Conservation (phyloP, 2,113 vertebrate genomes). For the Caloenas nicobarica region DNA sequence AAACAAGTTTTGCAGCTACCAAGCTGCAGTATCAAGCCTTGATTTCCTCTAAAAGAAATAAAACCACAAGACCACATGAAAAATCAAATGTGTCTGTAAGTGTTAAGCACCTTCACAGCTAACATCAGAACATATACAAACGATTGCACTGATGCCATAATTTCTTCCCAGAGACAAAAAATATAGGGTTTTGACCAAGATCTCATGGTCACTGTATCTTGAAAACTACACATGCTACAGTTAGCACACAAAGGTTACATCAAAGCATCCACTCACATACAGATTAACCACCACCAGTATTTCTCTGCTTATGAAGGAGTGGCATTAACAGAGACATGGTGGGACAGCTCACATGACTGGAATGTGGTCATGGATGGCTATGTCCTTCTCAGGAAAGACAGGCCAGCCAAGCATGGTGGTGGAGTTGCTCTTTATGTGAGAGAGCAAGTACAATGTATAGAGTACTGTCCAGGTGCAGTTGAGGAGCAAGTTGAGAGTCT, state of each 20-base stretch:
- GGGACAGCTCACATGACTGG: too few species aligned
- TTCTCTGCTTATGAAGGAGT: background rate
- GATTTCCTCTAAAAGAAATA: background rate
- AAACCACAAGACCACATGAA: background rate
- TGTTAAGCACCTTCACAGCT: background rate
- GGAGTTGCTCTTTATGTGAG: too few species aligned
- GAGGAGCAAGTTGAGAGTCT: too few species aligned
- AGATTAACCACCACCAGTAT: background rate
- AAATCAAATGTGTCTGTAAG: background rate
- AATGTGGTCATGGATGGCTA: too few species aligned
- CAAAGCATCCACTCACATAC: conserved; percentile 3
- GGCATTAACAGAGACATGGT: too few species aligned
- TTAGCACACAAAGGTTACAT: background rate
- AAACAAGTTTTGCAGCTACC: background rate
- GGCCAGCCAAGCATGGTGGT: too few species aligned
- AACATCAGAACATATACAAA: background rate
- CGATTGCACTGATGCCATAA: background rate
- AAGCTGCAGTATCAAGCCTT: background rate
- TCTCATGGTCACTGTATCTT: background rate
- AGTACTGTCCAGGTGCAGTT: too few species aligned
- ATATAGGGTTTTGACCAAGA: background rate
- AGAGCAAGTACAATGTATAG: too few species aligned
- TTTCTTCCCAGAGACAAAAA: background rate
- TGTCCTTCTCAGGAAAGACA: too few species aligned
- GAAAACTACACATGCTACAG: background rate